A percentile compares a stretch with the other conserved stretches of the same genome.
Conservation (phyloP, 2,113 vertebrate species). For the Turdus rufiventris region DNA sequence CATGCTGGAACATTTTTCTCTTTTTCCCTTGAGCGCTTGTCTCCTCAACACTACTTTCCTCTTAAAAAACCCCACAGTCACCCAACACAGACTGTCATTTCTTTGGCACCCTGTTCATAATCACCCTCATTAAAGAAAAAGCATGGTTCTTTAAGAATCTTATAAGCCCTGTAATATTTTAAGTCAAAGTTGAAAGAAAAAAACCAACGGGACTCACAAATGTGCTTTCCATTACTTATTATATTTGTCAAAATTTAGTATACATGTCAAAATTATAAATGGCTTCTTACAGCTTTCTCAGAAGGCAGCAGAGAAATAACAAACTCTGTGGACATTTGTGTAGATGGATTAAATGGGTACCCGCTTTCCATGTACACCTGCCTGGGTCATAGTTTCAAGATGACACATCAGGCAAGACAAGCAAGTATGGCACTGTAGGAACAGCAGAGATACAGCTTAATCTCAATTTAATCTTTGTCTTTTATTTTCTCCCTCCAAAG, state of each 20-base stretch:
- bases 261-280: conserved; percentile 11
- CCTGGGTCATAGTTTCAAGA: neutral
- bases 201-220: neutral
- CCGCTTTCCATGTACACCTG: neutral
- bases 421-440: neutral
- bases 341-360: neutral
- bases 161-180: neutral
- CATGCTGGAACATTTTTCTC: neutral
- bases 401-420: neutral
- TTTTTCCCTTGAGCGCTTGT: neutral
- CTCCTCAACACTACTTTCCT: neutral
- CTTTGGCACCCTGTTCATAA: neutral
- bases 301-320: conserved; percentile 22
- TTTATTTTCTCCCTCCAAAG: neutral
- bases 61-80: neutral
- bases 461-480: neutral
- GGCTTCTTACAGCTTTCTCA: neutral
- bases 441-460: neutral
- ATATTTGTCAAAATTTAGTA: neutral
- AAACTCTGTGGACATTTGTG: neutral
- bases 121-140: neutral
- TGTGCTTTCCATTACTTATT: neutral
- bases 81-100: neutral
- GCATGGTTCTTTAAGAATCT: neutral
- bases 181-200: neutral